These are phyloP conservation scores for Drosophila leonis DNA, from an alignment of 2,888 invertebrate species.

Conservation along the genomic window DNA sequence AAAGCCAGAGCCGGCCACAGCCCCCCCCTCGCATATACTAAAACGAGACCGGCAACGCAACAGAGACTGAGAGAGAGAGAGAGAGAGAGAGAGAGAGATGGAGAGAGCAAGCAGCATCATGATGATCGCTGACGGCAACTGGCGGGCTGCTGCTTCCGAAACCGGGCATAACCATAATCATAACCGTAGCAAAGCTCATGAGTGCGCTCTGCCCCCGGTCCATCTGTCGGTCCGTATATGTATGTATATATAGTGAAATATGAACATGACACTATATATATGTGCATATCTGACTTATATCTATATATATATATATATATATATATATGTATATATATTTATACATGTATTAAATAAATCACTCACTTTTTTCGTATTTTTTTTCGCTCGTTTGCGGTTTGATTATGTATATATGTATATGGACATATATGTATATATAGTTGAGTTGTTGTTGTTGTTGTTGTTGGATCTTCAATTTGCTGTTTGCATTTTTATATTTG, in stretches of 20 bases:
- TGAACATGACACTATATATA: conserved; percentile 36
- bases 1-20: conserved; percentile 33
- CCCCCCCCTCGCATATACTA: conserved; percentile 9
- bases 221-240: conserved; percentile 8
- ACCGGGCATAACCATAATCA: conserved; percentile 59
- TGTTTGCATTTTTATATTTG: conserved; percentile 25
- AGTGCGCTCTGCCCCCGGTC: conserved; percentile 29
- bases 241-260: conserved; percentile 22
- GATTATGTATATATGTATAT: conserved; percentile 16
- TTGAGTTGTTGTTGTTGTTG: conserved; percentile 25
- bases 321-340: conserved; percentile 17
- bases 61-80: conserved; percentile 6
- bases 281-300: conserved; percentile 19
- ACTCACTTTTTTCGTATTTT: conserved; percentile 67
- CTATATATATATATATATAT: conserved; percentile 15
- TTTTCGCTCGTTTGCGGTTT: conserved; percentile 54
- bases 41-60: conserved; percentile 32
- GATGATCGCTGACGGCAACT: conserved; percentile 32
- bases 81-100: not conserved
- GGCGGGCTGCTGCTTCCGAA: conserved; percentile 67
- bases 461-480: conserved; percentile 29
- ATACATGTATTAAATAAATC: conserved; percentile 57
- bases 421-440: conserved; percentile 14
- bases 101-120: conserved; percentile 32
- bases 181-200: conserved; percentile 57